These are phyloP conservation scores for Aurelia aurita complex sp. Pacific DNA, from an alignment of 30 jellyfish, hydroid and myxozoan species.

Conservation along the genomic window DNA sequence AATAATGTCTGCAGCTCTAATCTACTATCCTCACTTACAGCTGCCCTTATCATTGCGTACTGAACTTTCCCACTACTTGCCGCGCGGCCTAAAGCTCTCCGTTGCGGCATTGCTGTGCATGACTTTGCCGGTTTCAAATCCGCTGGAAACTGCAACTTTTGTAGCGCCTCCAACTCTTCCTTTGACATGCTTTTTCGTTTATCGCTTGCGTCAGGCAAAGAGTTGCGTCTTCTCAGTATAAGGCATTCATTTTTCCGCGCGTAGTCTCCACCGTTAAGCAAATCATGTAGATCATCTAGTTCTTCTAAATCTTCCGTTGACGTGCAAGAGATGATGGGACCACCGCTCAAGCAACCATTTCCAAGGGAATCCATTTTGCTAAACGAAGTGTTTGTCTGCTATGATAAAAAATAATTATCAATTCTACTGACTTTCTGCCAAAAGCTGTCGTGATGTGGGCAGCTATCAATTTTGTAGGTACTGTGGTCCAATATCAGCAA, in stretches of 20 bases:
- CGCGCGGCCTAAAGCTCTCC: conserved; percentile 31
- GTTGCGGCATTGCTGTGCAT: conserved; percentile 4
- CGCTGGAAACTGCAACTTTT: neutral
- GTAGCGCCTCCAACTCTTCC: neutral
- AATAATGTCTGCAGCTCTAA: conserved; percentile 71
- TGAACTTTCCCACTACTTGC: conserved; percentile 43
- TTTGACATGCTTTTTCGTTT: conserved; percentile 4
- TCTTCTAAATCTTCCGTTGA: neutral
- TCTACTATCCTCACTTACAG: conserved; percentile 55
- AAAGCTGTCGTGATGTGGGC: too few relatives aligned
- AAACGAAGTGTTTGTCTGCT: too few relatives aligned
- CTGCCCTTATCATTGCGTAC: conserved; percentile 59
- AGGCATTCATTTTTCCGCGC: neutral
- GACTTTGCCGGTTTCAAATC: neutral
- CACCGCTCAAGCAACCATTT: too few relatives aligned
- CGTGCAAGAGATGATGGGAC: too few relatives aligned
- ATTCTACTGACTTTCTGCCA: too few relatives aligned
- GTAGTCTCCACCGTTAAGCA: neutral
- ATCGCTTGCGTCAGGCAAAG: conserved; percentile 39
- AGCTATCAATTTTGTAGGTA: too few relatives aligned
- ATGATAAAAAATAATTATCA: too few relatives aligned
- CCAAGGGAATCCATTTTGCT: too few relatives aligned
- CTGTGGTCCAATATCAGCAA: too few relatives aligned
- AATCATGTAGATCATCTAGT: neutral
- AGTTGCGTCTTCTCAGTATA: conserved; percentile 20